A percentile compares a stretch with the other conserved stretches of the same genome.
Conservation (phyloP, 2,113 vertebrate genomes). For the Myocastor coypus region DNA sequence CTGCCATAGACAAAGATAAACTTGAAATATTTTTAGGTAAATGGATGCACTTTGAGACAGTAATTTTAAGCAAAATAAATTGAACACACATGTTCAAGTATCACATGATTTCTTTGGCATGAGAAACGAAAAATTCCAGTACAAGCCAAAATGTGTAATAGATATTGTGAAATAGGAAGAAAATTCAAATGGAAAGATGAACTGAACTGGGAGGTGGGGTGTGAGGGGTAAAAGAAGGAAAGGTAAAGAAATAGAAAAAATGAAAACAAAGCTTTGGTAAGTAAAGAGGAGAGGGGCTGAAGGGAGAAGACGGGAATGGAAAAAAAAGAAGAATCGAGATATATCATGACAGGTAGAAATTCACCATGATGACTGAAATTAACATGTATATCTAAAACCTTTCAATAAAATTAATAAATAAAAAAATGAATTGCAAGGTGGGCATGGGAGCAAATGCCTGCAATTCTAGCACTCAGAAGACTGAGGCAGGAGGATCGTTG, state of each 20-base stretch:
- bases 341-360: not conserved
- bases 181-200: not conserved
- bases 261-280: not conserved
- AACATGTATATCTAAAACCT: not conserved
- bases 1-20: not conserved
- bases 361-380: not conserved
- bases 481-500: not conserved
- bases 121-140: not conserved
- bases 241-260: not conserved
- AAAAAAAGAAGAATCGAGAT: not conserved
- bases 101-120: not conserved
- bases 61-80: not conserved
- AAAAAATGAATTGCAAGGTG: not conserved
- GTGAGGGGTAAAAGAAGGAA: not conserved
- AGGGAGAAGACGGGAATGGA: not conserved
- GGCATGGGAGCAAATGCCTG: not conserved
- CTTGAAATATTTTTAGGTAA: not conserved
- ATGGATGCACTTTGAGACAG: not conserved
- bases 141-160: not conserved
- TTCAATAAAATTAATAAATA: not conserved
- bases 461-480: not conserved
- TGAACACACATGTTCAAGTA: not conserved
- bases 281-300: not conserved
- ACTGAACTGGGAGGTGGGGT: not conserved
- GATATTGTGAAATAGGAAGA: not conserved